Percentiles rank a stretch among this genome's conserved stretches.
These are phyloP conservation scores for Zosterops lateralis DNA, from an alignment of 2,113 vertebrate species.

Conservation along the genomic window DNA sequence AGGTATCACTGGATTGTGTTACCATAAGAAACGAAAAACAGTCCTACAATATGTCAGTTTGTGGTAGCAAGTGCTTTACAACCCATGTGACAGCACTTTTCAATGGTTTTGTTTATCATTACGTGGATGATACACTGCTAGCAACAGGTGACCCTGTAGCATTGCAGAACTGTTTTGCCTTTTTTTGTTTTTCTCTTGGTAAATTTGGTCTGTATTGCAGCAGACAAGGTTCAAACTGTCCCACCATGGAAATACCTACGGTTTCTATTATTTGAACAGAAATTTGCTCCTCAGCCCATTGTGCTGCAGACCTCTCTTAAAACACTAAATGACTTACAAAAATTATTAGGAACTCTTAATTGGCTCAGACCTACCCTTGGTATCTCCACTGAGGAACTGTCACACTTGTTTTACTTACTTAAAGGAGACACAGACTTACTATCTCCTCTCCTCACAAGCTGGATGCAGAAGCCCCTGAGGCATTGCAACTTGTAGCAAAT, in stretches of 20 bases:
- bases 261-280: background rate
- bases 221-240: background rate
- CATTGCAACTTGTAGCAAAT: background rate
- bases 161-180: background rate
- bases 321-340: background rate
- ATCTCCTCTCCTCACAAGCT: background rate
- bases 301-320: background rate
- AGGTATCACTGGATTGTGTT: background rate
- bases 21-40: background rate
- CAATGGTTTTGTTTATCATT: background rate
- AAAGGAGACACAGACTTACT: background rate
- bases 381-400: background rate
- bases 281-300: background rate
- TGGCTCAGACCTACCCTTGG: background rate
- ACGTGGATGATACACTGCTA: background rate
- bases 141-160: background rate
- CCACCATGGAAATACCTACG: background rate
- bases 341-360: background rate
- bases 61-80: background rate
- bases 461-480: background rate
- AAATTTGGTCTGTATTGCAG: background rate
- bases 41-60: background rate
- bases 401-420: background rate
- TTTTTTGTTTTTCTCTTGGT: background rate
- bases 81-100: rapidly evolving